These are phyloP conservation scores for Drosophila subquinaria DNA, from an alignment of 2,888 invertebrate species.

Conservation along the genomic window DNA sequence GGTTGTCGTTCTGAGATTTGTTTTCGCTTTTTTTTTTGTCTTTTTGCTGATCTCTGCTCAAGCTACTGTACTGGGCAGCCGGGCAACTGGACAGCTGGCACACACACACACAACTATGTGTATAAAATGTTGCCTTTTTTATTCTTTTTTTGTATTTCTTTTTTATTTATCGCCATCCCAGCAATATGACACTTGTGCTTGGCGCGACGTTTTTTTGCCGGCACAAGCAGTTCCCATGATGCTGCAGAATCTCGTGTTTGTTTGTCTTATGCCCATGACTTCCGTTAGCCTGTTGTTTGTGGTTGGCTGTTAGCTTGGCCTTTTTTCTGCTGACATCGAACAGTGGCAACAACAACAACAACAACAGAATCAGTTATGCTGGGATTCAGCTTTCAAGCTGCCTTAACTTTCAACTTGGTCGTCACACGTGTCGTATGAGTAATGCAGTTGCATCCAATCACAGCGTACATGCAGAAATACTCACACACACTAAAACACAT, in stretches of 20 bases:
- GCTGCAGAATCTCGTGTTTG: slow-evolving; percentile 73
- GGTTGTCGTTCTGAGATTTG: slow-evolving; percentile 76
- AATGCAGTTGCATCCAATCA: slow-evolving; percentile 53
- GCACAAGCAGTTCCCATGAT: slow-evolving; percentile 78
- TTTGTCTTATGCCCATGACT: slow-evolving; percentile 78
- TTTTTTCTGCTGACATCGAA: slow-evolving; percentile 54
- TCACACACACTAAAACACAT: slow-evolving; percentile 11
- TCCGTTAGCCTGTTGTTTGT: slow-evolving; percentile 74
- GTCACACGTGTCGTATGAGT: slow-evolving; percentile 79
- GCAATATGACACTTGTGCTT: slow-evolving; percentile 80
- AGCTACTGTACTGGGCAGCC: slow-evolving; percentile 57
- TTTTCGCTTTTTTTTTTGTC: slow-evolving; percentile 48
- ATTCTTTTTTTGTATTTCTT: slow-evolving; percentile 8
- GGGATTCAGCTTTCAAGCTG: slow-evolving; percentile 52
- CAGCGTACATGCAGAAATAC: slow-evolving; percentile 55
- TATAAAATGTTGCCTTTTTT: slow-evolving; percentile 73
- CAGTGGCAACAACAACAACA: slow-evolving; percentile 33
- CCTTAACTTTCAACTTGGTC: slow-evolving; percentile 64
- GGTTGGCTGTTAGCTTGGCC: slow-evolving; percentile 47
- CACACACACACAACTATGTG: slow-evolving; percentile 48
- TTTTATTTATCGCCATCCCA: slow-evolving; percentile 70
- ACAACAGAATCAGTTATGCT: slow-evolving; percentile 22
- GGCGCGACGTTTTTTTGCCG: slow-evolving; percentile 60
- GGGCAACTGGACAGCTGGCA: slow-evolving; percentile 33
- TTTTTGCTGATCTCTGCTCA: slow-evolving; percentile 69